phyloP scores from a whole-genome alignment of 35 echinoderm and acorn worm genomes.

The Apostichopus parvimensis region DNA sequence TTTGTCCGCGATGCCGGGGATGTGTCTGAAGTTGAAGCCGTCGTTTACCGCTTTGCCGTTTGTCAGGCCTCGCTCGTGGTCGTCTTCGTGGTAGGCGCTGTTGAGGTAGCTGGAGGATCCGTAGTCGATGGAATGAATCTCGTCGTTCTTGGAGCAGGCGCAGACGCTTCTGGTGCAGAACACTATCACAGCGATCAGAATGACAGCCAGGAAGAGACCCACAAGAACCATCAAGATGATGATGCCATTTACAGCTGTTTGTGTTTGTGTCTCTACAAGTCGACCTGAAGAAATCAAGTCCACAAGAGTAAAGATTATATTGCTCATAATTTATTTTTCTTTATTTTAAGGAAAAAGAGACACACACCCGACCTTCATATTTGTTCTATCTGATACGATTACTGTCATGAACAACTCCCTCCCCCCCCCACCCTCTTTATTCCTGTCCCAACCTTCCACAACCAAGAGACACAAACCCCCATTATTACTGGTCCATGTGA shows the following conservation, averaged over 20 bases:
- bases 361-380: too few relatives aligned
- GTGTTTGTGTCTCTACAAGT: background rate
- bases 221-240: slow-evolving; percentile 27
- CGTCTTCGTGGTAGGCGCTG: slow-evolving; percentile 49
- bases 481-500: too few relatives aligned
- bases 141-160: background rate
- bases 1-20: background rate
- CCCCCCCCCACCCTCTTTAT: too few relatives aligned
- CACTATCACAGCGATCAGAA: background rate
- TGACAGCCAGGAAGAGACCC: background rate
- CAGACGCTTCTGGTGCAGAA: background rate
- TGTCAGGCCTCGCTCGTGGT: slow-evolving; percentile 21
- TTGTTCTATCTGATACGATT: too few relatives aligned
- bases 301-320: too few relatives aligned
- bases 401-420: too few relatives aligned
- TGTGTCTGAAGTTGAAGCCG: slow-evolving; percentile 34
- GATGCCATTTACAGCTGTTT: background rate
- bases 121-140: slow-evolving; percentile 34
- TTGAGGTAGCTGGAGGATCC: slow-evolving; percentile 48
- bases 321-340: too few relatives aligned
- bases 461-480: too few relatives aligned
- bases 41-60: slow-evolving; percentile 36
- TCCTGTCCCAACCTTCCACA: too few relatives aligned
- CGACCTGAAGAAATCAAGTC: background rate
- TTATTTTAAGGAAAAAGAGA: too few relatives aligned